Evolutionary conservation across 2,797 vertebrate species (phyloP).

Genomic region (Microtus obscurus): DNA sequence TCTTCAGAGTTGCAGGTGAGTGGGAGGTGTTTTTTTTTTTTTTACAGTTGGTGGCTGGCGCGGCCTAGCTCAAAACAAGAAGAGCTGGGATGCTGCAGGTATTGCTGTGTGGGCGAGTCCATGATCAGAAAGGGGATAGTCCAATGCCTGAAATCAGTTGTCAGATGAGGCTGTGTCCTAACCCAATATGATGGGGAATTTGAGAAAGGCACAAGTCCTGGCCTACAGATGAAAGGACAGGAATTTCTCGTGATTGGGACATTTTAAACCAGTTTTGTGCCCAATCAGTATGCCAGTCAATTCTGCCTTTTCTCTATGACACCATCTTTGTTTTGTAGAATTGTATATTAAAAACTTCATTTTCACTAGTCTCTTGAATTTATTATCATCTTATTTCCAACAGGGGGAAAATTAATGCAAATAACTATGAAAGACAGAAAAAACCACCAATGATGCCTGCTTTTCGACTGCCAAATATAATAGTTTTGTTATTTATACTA

Average conservation of each 20-base stretch:
- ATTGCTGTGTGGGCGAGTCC: not conserved
- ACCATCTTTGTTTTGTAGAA: not conserved
- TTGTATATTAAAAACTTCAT: not conserved
- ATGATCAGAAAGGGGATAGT: not conserved
- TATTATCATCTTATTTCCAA: not conserved
- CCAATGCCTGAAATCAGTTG: not conserved
- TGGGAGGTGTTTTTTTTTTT: not conserved
- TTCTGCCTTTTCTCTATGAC: not conserved
- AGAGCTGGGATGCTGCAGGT: no score
- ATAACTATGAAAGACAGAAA: conserved; percentile 27
- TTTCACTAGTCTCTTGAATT: not conserved
- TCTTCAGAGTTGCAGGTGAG: not conserved
- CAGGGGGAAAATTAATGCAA: conserved; percentile 20
- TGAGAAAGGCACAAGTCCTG: not conserved
- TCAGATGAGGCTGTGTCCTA: no score
- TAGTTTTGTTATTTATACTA: conserved; percentile 37
- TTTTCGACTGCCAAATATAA: conserved; percentile 33
- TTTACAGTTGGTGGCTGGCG: not conserved
- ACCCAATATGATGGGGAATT: no score
- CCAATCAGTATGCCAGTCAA: not conserved
- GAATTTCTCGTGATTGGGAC: not conserved
- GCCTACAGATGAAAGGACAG: not conserved
- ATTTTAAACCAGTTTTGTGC: not conserved
- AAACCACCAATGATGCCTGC: conserved; percentile 33
- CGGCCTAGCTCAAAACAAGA: not conserved